phyloP scores from a whole-genome alignment of 2,888 invertebrate genomes.

The Tenodera sinensis region DNA sequence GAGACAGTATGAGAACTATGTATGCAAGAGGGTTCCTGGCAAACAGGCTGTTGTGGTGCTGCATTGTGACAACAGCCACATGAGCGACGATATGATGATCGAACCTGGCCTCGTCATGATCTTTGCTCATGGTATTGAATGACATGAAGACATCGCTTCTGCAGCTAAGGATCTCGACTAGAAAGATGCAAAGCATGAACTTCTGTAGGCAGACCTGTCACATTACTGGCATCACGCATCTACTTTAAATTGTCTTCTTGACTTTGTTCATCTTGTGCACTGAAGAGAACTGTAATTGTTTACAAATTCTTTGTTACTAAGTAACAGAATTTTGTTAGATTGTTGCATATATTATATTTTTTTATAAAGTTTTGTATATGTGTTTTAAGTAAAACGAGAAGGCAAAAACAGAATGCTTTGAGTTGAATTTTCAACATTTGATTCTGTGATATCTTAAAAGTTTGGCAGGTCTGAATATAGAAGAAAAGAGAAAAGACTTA shows the following conservation, averaged over 20 bases:
- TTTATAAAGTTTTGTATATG: not conserved
- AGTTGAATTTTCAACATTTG: not conserved
- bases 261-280: not conserved
- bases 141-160: slow-evolving; percentile 8
- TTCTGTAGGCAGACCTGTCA: not conserved
- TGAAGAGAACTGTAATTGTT: not conserved
- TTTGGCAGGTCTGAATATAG: not conserved
- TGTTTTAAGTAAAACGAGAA: not conserved
- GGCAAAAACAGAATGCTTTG: not conserved
- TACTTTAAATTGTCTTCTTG: not conserved
- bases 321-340: not conserved
- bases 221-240: not conserved
- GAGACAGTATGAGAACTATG: slow-evolving; percentile 88
- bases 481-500: not conserved
- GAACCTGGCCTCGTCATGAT: slow-evolving; percentile 97
- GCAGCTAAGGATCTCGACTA: not conserved
- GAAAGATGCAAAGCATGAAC: not conserved
- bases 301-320: not conserved
- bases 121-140: slow-evolving; percentile 93
- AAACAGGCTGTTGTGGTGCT: slow-evolving; percentile 94
- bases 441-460: not conserved
- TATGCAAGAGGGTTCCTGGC: slow-evolving; percentile 90
- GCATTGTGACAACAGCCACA: slow-evolving; percentile 91
- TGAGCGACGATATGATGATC: slow-evolving; percentile 93
- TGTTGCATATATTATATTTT: not conserved